Conservation (phyloP, 2,797 vertebrate genomes). For the Danio jaintianensis region DNA sequence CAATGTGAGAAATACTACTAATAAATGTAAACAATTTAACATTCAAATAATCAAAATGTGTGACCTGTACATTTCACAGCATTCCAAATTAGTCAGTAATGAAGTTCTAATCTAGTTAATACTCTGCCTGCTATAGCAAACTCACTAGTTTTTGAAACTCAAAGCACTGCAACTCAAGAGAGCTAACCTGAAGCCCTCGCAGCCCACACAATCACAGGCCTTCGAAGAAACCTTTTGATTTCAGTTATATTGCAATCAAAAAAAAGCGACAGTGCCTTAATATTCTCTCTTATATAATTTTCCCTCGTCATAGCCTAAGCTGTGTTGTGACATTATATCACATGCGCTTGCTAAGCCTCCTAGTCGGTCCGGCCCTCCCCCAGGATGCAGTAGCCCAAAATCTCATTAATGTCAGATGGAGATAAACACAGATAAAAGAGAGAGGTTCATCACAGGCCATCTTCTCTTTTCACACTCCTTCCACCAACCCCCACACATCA, state of each 20-base stretch:
- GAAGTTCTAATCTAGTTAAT: neutral
- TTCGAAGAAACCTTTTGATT: constrained; percentile 8
- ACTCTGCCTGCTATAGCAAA: constrained; percentile 6
- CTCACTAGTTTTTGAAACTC: neutral
- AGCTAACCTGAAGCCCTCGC: constrained; percentile 16
- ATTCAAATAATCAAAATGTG: neutral
- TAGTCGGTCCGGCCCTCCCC: constrained; percentile 23
- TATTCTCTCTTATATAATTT: constrained; percentile 26
- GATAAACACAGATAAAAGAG: constrained; percentile 55
- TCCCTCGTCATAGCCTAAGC: constrained; percentile 23
- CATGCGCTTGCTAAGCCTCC: constrained; percentile 18
- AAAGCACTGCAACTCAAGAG: constrained; percentile 4
- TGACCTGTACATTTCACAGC: neutral
- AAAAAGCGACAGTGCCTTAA: neutral
- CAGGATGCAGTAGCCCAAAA: constrained; percentile 47
- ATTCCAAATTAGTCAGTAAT: neutral
- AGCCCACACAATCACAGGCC: constrained; percentile 12
- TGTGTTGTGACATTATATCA: constrained; percentile 42
- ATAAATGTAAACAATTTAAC: neutral
- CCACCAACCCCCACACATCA: constrained; percentile 46
- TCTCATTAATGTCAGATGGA: constrained; percentile 54
- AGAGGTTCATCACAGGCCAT: constrained; percentile 66
- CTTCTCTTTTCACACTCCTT: constrained; percentile 49
- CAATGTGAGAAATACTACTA: neutral
- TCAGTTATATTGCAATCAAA: constrained; percentile 16